Conservation (phyloP, 1,140 invertebrate species). For the Conus ventricosus region DNA sequence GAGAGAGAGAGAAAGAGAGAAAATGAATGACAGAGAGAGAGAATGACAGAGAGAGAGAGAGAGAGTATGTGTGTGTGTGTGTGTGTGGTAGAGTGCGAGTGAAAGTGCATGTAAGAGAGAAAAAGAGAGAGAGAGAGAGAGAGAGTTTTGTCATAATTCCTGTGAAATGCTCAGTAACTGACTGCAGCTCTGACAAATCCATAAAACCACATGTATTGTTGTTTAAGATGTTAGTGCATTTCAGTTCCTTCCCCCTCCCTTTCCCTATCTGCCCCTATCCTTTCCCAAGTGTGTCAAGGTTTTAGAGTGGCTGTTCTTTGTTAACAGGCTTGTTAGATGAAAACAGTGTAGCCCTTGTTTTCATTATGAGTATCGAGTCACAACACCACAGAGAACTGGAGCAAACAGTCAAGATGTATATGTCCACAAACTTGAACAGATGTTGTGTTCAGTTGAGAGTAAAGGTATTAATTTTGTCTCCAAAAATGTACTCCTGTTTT, state of each 20-base stretch:
- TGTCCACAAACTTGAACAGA: too few relatives aligned
- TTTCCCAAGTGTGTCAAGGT: background rate
- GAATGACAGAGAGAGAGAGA: background rate
- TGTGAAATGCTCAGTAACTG: background rate
- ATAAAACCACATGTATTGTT: background rate
- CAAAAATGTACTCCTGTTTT: too few relatives aligned
- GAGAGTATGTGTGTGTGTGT: background rate
- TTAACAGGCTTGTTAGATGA: too few relatives aligned
- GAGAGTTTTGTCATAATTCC: background rate
- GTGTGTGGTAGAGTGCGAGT: too few relatives aligned
- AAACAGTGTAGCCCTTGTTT: too few relatives aligned
- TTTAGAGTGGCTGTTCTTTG: too few relatives aligned
- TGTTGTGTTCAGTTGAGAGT: too few relatives aligned
- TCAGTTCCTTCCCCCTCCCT: background rate
- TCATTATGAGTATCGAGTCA: too few relatives aligned
- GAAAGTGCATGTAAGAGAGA: background rate
- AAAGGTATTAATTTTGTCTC: too few relatives aligned
- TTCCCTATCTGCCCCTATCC: background rate
- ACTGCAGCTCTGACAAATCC: background rate
- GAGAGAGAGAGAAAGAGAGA: background rate
- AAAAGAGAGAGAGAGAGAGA: background rate
- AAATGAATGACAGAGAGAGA: background rate
- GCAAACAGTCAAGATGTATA: too few relatives aligned
- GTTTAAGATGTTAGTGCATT: background rate
- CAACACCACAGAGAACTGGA: too few relatives aligned